phyloP scores from a whole-genome alignment of 2,888 invertebrate species.

The Diaprepes abbreviatus region DNA sequence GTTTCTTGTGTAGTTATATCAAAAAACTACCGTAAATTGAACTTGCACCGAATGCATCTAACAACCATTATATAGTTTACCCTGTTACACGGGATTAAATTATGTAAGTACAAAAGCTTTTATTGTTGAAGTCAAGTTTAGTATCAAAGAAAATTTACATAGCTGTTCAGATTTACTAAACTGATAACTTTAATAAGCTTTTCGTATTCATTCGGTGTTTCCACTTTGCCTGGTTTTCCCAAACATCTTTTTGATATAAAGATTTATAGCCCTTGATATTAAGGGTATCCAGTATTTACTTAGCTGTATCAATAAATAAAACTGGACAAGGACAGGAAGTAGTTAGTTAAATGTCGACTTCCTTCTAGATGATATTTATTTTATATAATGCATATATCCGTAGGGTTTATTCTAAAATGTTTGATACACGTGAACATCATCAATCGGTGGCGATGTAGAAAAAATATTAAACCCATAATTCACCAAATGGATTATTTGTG shows the following conservation, averaged over 20 bases:
- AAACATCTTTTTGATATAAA: not conserved
- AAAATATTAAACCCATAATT: too few relatives aligned
- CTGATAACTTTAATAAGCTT: slow-evolving; percentile 31
- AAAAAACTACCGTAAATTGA: not conserved
- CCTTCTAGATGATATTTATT: too few relatives aligned
- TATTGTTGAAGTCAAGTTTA: slow-evolving; percentile 2
- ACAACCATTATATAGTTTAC: slow-evolving; percentile 2
- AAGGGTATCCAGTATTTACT: not conserved
- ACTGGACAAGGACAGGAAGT: too few relatives aligned
- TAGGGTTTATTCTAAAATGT: too few relatives aligned
- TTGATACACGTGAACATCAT: too few relatives aligned
- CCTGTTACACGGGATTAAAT: slow-evolving; percentile 8
- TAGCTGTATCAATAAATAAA: not conserved
- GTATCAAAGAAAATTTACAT: slow-evolving; percentile 29
- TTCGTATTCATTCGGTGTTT: slow-evolving; percentile 13
- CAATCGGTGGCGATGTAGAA: too few relatives aligned
- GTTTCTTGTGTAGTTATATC: too few relatives aligned
- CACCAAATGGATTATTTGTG: too few relatives aligned
- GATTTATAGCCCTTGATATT: not conserved
- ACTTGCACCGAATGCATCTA: not conserved
- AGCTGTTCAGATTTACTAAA: slow-evolving; percentile 21
- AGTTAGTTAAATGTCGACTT: too few relatives aligned
- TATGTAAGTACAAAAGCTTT: slow-evolving; percentile 18
- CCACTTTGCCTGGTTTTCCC: not conserved
- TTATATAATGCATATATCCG: too few relatives aligned